A percentile compares a stretch with the other conserved stretches of the same genome.
Evolutionary conservation across 2,113 vertebrate genomes (phyloP).

Genomic region (Rhinopomastus cyanomelas): DNA sequence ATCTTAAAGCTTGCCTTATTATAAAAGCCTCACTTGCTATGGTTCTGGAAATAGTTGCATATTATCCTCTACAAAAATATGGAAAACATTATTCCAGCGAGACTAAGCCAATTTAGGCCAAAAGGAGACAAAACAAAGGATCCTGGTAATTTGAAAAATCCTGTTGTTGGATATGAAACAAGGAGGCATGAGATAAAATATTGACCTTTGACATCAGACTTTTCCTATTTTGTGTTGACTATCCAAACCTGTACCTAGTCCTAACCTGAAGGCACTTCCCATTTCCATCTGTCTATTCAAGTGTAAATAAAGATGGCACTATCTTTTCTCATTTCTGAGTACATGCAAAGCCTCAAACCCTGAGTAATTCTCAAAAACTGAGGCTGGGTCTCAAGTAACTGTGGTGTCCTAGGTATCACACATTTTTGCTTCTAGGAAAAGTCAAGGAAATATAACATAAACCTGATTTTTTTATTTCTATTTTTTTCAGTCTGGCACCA

Average conservation of each 20-base stretch:
- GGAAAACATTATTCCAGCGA: neutral
- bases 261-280: neutral
- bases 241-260: neutral
- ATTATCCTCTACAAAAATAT: neutral
- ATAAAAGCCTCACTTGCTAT: neutral
- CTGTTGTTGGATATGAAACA: neutral
- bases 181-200: neutral
- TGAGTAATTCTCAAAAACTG: neutral
- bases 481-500: constrained; percentile 44
- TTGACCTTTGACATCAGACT: neutral
- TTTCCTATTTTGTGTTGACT: neutral
- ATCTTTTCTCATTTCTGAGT: neutral
- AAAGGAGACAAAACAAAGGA: neutral
- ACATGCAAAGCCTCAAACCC: neutral
- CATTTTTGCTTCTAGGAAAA: neutral
- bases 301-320: neutral
- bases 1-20: neutral
- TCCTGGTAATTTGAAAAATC: neutral
- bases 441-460: neutral
- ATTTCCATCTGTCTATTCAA: neutral
- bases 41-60: neutral
- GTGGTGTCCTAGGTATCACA: neutral
- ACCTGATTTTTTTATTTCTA: neutral
- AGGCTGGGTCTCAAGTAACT: neutral
- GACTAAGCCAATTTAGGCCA: neutral